Conservation (phyloP, 2,113 vertebrate species). For the Lates calcarifer region DNA sequence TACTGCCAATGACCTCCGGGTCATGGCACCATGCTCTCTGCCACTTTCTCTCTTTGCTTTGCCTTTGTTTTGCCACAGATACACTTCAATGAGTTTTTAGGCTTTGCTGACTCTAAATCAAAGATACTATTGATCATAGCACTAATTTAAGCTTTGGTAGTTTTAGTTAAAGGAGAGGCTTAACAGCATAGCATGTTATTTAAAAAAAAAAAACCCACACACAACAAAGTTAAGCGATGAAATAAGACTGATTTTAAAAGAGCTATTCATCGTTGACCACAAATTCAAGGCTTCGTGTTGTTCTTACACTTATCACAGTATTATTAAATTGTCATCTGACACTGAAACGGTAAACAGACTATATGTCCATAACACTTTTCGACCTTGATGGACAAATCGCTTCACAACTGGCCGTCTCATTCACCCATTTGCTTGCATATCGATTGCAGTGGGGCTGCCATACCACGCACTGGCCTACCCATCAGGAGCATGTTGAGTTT, state of each 20-base stretch:
- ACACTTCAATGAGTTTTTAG: conserved; percentile 63
- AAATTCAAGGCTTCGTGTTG: neutral
- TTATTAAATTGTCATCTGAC: neutral
- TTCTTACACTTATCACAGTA: neutral
- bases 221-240: neutral
- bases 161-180: conserved; percentile 9
- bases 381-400: too few species aligned
- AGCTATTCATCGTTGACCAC: neutral
- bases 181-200: neutral
- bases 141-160: neutral
- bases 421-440: neutral
- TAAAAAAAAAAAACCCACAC: too few species aligned
- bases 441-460: neutral
- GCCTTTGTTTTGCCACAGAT: conserved; percentile 60
- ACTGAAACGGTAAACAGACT: neutral
- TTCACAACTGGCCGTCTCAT: neutral
- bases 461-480: neutral
- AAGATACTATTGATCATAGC: conserved; percentile 57
- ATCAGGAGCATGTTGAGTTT: neutral
- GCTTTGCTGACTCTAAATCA: conserved; percentile 67
- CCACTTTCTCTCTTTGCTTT: conserved; percentile 69
- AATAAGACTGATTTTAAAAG: neutral
- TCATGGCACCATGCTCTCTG: conserved; percentile 71
- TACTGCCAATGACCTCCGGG: conserved; percentile 73
- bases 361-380: neutral